phyloP scores from a whole-genome alignment of 2,113 vertebrate genomes.

The Semnopithecus entellus region DNA sequence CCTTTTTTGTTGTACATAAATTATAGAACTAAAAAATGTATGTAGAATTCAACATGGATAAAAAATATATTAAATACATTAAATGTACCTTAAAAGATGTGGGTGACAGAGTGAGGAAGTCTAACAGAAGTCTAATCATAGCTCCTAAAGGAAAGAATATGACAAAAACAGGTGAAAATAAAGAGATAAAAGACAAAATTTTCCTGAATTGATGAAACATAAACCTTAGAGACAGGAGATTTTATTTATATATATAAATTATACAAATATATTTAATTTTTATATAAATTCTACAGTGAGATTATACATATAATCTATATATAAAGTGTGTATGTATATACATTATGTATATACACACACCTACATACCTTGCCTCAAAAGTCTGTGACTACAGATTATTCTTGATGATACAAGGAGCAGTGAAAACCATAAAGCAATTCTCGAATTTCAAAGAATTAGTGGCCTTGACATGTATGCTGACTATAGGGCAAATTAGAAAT shows the following conservation, averaged over 20 bases:
- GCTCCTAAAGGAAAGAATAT: neutral
- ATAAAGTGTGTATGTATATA: neutral
- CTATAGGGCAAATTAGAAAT: neutral
- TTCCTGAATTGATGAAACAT: neutral
- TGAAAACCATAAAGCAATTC: slow-evolving; percentile 35
- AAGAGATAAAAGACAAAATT: neutral
- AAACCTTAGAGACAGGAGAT: neutral
- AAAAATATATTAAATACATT: neutral
- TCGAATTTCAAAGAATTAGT: slow-evolving; percentile 36
- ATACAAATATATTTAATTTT: too few species aligned
- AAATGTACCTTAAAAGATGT: slow-evolving; percentile 29
- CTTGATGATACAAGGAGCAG: neutral
- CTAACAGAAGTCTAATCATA: neutral
- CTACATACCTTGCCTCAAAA: slow-evolving; percentile 18
- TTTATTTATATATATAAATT: neutral
- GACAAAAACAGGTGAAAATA: neutral
- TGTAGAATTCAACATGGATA: slow-evolving; percentile 2
- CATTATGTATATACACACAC: neutral
- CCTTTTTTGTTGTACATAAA: neutral
- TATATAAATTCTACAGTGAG: neutral
- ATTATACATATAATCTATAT: neutral
- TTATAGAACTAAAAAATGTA: neutral
- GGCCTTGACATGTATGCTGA: slow-evolving; percentile 12
- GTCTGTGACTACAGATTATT: slow-evolving; percentile 1
- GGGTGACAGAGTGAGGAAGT: neutral